phyloP scores from a whole-genome alignment of 1,140 invertebrate species.

The Lepidurus packardi region DNA sequence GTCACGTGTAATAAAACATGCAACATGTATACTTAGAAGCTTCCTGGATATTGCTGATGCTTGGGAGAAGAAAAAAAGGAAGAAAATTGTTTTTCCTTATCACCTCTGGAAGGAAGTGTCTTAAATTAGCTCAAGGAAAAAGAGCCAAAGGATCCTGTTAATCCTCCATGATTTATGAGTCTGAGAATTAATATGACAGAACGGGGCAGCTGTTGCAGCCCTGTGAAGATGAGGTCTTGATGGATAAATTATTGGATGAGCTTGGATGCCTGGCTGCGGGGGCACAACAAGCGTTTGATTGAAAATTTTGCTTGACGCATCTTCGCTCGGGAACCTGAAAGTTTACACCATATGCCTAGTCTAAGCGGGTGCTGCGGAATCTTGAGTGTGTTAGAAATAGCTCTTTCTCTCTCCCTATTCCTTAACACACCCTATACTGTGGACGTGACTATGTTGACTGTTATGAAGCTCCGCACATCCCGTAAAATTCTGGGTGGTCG shows the following conservation, averaged over 20 bases:
- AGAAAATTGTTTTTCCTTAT: conserved; percentile 8
- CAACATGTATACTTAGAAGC: neutral
- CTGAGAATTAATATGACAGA: conserved; percentile 7
- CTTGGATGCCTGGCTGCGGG: neutral
- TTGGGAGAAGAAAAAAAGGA: neutral
- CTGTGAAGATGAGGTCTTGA: neutral
- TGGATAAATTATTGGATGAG: neutral
- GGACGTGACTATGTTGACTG: neutral
- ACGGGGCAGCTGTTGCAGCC: neutral
- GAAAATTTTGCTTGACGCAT: too few relatives aligned
- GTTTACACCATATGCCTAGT: neutral
- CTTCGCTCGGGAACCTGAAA: neutral
- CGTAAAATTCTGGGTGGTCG: neutral
- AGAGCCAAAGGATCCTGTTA: neutral
- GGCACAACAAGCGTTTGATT: neutral
- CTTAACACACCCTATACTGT: neutral
- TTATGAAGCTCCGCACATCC: neutral
- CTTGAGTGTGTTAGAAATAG: neutral
- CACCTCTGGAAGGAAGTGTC: neutral
- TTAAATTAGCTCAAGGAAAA: conserved; percentile 11
- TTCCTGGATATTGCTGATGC: neutral
- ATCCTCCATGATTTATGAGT: neutral
- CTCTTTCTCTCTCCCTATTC: neutral
- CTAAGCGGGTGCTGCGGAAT: neutral
- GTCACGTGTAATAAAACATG: neutral